Evolutionary conservation across 2,797 vertebrate genomes (phyloP).

Genomic region (Sylvilagus floridanus): DNA sequence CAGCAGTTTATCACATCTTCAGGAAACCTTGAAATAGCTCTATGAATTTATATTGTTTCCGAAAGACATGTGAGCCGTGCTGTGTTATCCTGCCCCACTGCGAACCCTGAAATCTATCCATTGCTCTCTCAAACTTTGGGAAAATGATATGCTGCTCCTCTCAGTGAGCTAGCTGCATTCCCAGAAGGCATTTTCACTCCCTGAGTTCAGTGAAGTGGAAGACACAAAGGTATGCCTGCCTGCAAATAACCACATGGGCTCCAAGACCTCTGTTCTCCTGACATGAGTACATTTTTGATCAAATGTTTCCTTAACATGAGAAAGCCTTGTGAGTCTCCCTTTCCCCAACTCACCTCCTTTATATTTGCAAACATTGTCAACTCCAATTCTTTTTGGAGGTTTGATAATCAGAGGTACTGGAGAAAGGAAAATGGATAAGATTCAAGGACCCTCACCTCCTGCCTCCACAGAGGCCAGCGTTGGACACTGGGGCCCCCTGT

Average conservation of each 20-base stretch:
- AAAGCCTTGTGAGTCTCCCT: slow-evolving; percentile 28
- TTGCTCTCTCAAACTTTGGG: slow-evolving; percentile 69
- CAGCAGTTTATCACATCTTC: slow-evolving; percentile 74
- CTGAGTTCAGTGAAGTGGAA: slow-evolving; percentile 63
- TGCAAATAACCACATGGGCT: slow-evolving; percentile 43
- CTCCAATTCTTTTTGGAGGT: slow-evolving; percentile 25
- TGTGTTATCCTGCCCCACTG: slow-evolving; percentile 43
- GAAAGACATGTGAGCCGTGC: slow-evolving; percentile 51
- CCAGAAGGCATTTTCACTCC: slow-evolving; percentile 60
- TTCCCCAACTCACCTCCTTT: neutral
- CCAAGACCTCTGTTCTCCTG: slow-evolving; percentile 30
- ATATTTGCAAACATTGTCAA: slow-evolving; percentile 42
- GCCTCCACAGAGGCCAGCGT: neutral
- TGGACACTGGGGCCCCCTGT: fast-evolving
- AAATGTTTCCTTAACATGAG: slow-evolving; percentile 22
- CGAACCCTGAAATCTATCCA: slow-evolving; percentile 77
- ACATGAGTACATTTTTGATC: slow-evolving; percentile 22
- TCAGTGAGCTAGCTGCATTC: slow-evolving; percentile 40
- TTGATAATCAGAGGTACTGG: neutral
- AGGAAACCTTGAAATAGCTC: slow-evolving; percentile 75
- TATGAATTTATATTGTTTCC: slow-evolving; percentile 78
- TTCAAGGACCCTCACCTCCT: slow-evolving; percentile 7
- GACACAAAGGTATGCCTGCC: slow-evolving; percentile 19
- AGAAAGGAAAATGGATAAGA: slow-evolving; percentile 18
- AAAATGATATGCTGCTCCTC: slow-evolving; percentile 64